phyloP scores from a whole-genome alignment of 1,140 invertebrate genomes.

The Trypoxylus dichotomus region DNA sequence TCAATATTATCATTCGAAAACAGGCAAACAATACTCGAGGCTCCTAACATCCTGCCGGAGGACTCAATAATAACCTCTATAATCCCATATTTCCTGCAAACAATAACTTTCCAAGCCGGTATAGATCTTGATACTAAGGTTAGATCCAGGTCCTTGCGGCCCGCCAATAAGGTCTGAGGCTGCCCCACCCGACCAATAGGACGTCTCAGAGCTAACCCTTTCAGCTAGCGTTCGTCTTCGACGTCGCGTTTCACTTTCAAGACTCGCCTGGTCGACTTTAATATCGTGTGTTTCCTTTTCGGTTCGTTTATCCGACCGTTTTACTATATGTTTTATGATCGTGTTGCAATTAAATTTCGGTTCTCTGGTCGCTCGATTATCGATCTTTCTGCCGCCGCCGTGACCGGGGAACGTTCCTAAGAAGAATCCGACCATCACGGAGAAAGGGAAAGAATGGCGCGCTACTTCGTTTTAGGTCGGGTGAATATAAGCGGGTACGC shows the following conservation, averaged over 20 bases:
- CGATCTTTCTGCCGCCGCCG: slow-evolving; percentile 3
- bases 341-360: slow-evolving; percentile 26
- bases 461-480: background rate
- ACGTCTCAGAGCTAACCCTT: slow-evolving; percentile 44
- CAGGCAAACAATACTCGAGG: slow-evolving; percentile 27
- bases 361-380: slow-evolving; percentile 28
- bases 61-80: slow-evolving; percentile 40
- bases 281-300: slow-evolving; percentile 34
- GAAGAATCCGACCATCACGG: background rate
- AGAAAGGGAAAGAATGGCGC: slow-evolving; percentile 8
- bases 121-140: slow-evolving; percentile 51
- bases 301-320: slow-evolving; percentile 33
- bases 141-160: slow-evolving; percentile 48
- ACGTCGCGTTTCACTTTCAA: slow-evolving; percentile 12
- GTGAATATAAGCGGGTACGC: background rate
- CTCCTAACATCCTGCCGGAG: slow-evolving; percentile 33
- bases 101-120: slow-evolving; percentile 41
- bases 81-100: slow-evolving; percentile 46
- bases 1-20: slow-evolving; percentile 30
- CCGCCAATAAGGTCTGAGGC: slow-evolving; percentile 51
- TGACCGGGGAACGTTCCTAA: background rate
- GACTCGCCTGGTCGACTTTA: slow-evolving; percentile 32
- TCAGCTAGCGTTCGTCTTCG: slow-evolving; percentile 3
- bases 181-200: slow-evolving; percentile 51
- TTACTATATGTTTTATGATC: slow-evolving; percentile 32